phyloP scores from a whole-genome alignment of 2,113 vertebrate genomes.

The Chunga burmeisteri region DNA sequence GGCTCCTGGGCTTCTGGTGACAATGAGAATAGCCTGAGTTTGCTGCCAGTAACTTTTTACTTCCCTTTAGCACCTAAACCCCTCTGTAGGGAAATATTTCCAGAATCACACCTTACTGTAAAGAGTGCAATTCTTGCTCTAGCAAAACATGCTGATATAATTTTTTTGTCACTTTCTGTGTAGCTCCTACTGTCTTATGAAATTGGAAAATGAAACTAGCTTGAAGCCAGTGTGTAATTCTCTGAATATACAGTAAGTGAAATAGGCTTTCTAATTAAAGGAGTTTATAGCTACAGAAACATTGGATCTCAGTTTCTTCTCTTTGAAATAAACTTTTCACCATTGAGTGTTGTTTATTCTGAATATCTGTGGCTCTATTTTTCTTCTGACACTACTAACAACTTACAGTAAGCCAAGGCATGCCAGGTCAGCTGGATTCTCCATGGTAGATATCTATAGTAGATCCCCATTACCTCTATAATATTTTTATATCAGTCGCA shows the following conservation, averaged over 20 bases:
- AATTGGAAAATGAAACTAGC: slow-evolving; percentile 22
- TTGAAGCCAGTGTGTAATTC: neutral
- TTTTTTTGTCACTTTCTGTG: neutral
- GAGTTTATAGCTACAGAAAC: neutral
- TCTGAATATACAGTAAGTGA: neutral
- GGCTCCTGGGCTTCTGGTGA: neutral
- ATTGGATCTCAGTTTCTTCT: neutral
- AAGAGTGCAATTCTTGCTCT: neutral
- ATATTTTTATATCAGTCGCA: neutral
- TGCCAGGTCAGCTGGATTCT: neutral
- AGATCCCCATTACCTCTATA: neutral
- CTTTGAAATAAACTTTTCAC: neutral
- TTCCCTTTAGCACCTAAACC: neutral
- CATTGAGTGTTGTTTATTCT: neutral
- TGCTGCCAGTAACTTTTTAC: neutral
- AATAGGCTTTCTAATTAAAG: slow-evolving; percentile 45
- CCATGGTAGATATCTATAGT: rapidly evolving
- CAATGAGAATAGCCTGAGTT: neutral
- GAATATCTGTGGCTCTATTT: neutral
- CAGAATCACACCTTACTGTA: neutral
- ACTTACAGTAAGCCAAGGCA: neutral
- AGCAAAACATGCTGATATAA: neutral
- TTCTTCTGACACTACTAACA: neutral
- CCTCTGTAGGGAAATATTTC: neutral
- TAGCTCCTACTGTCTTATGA: neutral